phyloP scores from a whole-genome alignment of 2,113 vertebrate genomes.

The Dendrocopos noguchii region DNA sequence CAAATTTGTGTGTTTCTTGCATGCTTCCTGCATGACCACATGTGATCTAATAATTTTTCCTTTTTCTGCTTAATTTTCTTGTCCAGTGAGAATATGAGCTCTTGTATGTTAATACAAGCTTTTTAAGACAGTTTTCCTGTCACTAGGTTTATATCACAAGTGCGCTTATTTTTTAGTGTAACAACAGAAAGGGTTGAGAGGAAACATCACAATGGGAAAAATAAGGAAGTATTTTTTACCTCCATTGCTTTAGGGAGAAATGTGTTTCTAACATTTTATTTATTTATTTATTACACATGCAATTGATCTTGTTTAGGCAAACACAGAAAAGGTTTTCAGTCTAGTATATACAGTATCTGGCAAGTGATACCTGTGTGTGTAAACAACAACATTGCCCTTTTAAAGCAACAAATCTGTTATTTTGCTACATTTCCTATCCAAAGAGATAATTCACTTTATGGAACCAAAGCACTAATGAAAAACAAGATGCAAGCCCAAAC shows the following conservation, averaged over 20 bases:
- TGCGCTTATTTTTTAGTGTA: background rate
- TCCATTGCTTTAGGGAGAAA: background rate
- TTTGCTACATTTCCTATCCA: background rate
- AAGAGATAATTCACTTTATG: conserved; percentile 3
- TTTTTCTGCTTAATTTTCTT: background rate
- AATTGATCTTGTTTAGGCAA: background rate
- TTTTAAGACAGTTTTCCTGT: background rate
- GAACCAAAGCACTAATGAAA: background rate
- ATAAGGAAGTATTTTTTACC: background rate
- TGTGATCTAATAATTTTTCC: background rate
- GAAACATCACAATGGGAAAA: background rate
- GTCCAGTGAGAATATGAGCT: background rate
- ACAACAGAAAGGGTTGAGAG: background rate
- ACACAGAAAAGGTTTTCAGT: background rate
- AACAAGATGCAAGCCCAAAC: conserved; percentile 10
- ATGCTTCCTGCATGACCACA: background rate
- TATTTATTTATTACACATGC: background rate
- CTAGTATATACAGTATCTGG: background rate
- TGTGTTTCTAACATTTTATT: background rate
- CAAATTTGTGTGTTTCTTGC: background rate
- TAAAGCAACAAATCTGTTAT: background rate
- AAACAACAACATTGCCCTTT: background rate
- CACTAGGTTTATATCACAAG: background rate
- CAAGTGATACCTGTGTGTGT: background rate
- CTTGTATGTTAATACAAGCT: background rate